Evolutionary conservation across 2,888 invertebrate genomes (phyloP).

Genomic region (Ctena decussata): DNA sequence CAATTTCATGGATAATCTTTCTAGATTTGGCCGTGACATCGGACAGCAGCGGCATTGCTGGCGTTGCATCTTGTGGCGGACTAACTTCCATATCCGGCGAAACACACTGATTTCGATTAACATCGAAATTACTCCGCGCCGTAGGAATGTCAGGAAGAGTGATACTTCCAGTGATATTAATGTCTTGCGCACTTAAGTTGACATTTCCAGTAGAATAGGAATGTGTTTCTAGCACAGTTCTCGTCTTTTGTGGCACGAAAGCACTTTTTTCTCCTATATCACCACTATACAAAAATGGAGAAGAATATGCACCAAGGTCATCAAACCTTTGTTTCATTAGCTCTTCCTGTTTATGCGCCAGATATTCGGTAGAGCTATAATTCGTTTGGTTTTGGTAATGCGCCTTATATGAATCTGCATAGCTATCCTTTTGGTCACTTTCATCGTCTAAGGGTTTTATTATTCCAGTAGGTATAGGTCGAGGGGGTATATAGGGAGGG

Average conservation of each 20-base stretch:
- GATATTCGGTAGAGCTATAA: conserved; percentile 85
- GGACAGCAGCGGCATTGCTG: conserved; percentile 89
- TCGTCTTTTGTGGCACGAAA: conserved; percentile 56
- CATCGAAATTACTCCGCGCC: conserved; percentile 73
- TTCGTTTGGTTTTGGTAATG: conserved; percentile 62
- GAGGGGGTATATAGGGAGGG: conserved; percentile 54
- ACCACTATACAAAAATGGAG: conserved; percentile 67
- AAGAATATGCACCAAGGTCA: conserved; percentile 72
- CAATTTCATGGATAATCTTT: conserved; percentile 86
- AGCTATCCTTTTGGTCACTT: conserved; percentile 58
- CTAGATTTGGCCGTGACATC: conserved; percentile 89
- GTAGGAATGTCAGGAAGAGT: conserved; percentile 81
- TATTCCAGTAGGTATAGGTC: conserved; percentile 82
- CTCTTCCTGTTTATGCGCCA: conserved; percentile 85
- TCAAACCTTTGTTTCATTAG: conserved; percentile 73
- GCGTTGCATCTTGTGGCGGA: conserved; percentile 85
- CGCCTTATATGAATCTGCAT: conserved; percentile 61
- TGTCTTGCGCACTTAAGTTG: conserved; percentile 60
- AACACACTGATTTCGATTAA: conserved; percentile 86
- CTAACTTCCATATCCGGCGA: conserved; percentile 85
- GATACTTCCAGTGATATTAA: conserved; percentile 77
- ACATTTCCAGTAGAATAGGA: conserved; percentile 69
- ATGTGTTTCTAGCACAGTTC: conserved; percentile 65
- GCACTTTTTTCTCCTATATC: conserved; percentile 67
- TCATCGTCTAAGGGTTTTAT: conserved; percentile 86